Conservation (phyloP, 2,797 vertebrate species). For the Holocentrus rufus region DNA sequence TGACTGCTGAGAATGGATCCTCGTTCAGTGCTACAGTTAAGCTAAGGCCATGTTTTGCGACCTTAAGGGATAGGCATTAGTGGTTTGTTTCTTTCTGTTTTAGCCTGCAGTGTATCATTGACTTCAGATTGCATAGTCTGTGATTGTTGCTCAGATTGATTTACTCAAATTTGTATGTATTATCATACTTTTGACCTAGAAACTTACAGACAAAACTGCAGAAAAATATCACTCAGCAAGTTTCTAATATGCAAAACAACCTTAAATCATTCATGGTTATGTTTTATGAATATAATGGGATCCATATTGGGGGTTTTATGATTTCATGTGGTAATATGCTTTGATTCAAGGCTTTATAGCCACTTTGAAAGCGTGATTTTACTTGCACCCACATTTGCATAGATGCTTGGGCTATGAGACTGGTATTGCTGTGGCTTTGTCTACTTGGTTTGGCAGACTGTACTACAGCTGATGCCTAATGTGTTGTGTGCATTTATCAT, state of each 20-base stretch:
- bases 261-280: background rate
- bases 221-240: too few relatives aligned
- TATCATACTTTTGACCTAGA: background rate
- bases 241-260: background rate
- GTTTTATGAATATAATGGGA: constrained; percentile 14
- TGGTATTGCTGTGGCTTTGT: constrained; percentile 7
- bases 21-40: constrained; percentile 10
- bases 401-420: background rate
- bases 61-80: background rate
- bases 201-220: background rate
- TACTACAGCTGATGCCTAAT: background rate
- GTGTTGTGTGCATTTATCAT: background rate
- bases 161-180: background rate
- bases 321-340: background rate
- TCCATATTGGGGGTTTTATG: constrained; percentile 11
- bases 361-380: constrained; percentile 3
- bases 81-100: background rate
- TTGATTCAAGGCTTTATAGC: constrained; percentile 14
- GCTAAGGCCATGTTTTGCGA: constrained; percentile 7
- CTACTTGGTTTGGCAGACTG: background rate
- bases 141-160: constrained; percentile 5
- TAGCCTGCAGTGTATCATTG: constrained; percentile 10
- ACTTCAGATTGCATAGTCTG: background rate
- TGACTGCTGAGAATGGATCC: constrained; percentile 19
- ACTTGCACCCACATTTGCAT: background rate